Base-by-base conservation (phyloP, 2,797 vertebrate species). In the Sebastiscus tertius region DNA sequence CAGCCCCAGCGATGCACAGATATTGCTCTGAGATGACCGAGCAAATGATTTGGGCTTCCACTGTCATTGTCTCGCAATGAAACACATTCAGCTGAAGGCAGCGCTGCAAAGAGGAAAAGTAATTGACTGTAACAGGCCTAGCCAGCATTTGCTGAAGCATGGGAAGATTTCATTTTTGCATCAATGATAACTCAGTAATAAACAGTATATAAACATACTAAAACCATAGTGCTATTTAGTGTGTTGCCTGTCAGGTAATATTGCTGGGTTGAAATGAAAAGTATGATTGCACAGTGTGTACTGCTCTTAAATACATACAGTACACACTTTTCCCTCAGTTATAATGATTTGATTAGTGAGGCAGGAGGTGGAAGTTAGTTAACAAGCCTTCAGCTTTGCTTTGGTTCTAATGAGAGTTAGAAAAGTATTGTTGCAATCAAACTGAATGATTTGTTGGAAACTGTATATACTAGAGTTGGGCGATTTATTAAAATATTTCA, bases 21-120 rank as follows among this genome's bases (percentile, higher is more conserved):
- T 84, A 84, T 81, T 82, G 73, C 85, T 81, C 52, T 46, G 67
- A 86, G 86, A 80, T 79, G 79, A 90, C 85, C 63, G 36, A 71
- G 77, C 46, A 79, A 82, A 84, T 67, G n/a, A 89, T 83, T 86
- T 85, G 46, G 59, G 46, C 52, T 77, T 70, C 83, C 18, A 39
- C 60, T 76, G 63, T 75, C 39, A 72, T 62, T 63, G 70, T 82
- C 36, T 67, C 34, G 16, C 67, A 39, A 27, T 80, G 65, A 87
- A 84, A 64, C 72, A 64, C 71, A 79, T 34, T 81, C 52, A 80
- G 68, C 73, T 66, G 39, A 49, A 75, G 42, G 63, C 83, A 81
- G n/a, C 6, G 13, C 64, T 72, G 58, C 62, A 81, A 61, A 64
- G 16, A 72, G 26, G 67, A 42, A 70, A 72, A 55, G 18, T 62